Percentiles rank a stretch among this genome's conserved stretches.
These are phyloP conservation scores for Alviniconcha marisindica DNA, from an alignment of 1,140 invertebrate species.

Conservation along the genomic window DNA sequence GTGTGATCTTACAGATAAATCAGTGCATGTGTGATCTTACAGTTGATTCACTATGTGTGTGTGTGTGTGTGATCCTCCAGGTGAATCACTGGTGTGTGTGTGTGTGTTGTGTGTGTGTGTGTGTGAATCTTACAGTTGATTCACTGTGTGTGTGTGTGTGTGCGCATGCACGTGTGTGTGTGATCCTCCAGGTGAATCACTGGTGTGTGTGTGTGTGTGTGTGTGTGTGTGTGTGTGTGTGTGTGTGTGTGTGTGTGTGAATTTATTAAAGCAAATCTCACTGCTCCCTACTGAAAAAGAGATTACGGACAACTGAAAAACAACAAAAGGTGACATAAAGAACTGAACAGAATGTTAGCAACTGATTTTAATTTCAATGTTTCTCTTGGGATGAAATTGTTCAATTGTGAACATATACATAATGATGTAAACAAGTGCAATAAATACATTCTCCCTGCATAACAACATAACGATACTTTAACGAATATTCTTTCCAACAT, in stretches of 20 bases:
- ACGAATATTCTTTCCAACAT: no score
- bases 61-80: background rate
- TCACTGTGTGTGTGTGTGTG: slow-evolving; percentile 1
- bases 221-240: background rate
- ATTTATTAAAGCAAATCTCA: no score
- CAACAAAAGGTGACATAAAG: background rate
- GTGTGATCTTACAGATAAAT: no score
- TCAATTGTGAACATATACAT: no score
- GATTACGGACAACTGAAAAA: no score
- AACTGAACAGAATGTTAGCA: background rate
- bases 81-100: background rate
- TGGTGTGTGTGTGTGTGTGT: background rate
- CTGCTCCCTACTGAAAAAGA: no score
- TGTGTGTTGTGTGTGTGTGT: background rate
- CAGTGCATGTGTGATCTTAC: background rate
- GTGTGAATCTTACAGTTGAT: background rate
- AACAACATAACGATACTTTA: no score
- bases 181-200: no score
- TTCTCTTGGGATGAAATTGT: no score
- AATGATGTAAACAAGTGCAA: no score
- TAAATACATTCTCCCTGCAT: no score
- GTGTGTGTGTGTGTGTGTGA: background rate
- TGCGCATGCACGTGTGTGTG: background rate
- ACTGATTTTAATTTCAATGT: no score
- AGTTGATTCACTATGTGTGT: background rate